Evolutionary conservation across 2,797 vertebrate genomes (phyloP).

Genomic region (Hemitrygon akajei): DNA sequence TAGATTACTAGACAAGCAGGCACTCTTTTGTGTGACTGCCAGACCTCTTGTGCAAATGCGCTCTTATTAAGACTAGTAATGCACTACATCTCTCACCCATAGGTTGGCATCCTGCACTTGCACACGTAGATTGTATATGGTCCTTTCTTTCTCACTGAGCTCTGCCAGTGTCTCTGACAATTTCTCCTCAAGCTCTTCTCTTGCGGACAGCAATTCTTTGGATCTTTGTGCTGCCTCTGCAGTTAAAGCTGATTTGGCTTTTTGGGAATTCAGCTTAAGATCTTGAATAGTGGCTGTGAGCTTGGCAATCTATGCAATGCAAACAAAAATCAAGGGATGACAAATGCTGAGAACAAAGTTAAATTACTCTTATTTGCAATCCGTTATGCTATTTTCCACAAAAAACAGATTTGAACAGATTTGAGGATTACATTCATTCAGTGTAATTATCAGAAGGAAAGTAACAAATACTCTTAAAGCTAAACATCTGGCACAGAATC

Average conservation of each 20-base stretch:
- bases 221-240: constrained; percentile 38
- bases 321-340: not conserved
- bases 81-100: constrained; percentile 40
- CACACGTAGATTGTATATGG: constrained; percentile 9
- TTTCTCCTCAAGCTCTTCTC: constrained; percentile 39
- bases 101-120: constrained; percentile 38
- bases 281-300: constrained; percentile 41
- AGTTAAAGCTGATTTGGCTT: constrained; percentile 40
- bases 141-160: constrained; percentile 40
- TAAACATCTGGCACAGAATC: not conserved
- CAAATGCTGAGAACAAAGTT: not conserved
- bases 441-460: not conserved
- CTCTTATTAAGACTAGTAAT: not conserved
- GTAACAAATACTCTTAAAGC: not conserved
- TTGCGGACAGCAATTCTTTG: constrained; percentile 39
- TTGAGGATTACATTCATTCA: not conserved
- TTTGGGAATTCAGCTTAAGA: constrained; percentile 36
- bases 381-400: not conserved
- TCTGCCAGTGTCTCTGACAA: constrained; percentile 41
- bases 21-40: not conserved
- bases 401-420: not conserved
- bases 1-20: not conserved
- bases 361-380: not conserved
- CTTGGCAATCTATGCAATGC: constrained; percentile 44
- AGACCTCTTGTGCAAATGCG: not conserved